Percentiles rank a stretch among this genome's conserved stretches.
phyloP scores from a whole-genome alignment of 2,113 vertebrate species.

The Paraplagusia blochii region DNA sequence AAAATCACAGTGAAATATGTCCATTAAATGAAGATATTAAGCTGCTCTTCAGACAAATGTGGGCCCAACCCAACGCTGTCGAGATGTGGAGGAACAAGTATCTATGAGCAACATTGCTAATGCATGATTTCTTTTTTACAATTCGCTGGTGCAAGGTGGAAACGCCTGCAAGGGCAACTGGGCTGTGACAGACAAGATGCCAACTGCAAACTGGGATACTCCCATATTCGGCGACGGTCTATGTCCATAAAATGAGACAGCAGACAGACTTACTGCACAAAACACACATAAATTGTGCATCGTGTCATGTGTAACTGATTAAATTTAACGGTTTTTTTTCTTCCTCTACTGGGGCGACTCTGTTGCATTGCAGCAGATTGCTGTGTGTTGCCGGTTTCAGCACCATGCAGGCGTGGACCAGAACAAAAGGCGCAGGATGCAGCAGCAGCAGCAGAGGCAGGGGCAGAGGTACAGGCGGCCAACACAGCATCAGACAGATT shows the following conservation, averaged over 20 bases:
- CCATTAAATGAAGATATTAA: too few relatives aligned
- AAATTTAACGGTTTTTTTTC: background rate
- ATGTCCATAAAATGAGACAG: background rate
- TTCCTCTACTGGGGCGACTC: background rate
- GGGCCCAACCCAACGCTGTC: background rate
- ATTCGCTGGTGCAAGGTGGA: conserved; percentile 21
- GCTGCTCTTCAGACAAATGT: too few relatives aligned
- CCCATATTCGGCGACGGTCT: conserved; percentile 18
- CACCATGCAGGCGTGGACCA: conserved; percentile 71
- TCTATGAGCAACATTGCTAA: too few relatives aligned
- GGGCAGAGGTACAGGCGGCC: background rate
- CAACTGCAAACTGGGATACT: conserved; percentile 28
- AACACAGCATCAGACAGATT: background rate
- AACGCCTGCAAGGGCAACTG: conserved; percentile 24
- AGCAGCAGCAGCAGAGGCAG: conserved; percentile 19
- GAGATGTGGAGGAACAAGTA: background rate
- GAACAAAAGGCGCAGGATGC: conserved; percentile 68
- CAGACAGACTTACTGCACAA: too few relatives aligned
- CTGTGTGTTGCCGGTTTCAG: conserved; percentile 53
- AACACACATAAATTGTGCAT: background rate
- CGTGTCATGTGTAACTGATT: background rate
- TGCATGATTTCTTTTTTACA: background rate
- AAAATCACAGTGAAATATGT: too few relatives aligned
- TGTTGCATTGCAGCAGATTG: conserved; percentile 13
- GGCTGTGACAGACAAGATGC: conserved; percentile 27